Conservation (phyloP, 2,888 invertebrate genomes). For the Chorisops tibialis region DNA sequence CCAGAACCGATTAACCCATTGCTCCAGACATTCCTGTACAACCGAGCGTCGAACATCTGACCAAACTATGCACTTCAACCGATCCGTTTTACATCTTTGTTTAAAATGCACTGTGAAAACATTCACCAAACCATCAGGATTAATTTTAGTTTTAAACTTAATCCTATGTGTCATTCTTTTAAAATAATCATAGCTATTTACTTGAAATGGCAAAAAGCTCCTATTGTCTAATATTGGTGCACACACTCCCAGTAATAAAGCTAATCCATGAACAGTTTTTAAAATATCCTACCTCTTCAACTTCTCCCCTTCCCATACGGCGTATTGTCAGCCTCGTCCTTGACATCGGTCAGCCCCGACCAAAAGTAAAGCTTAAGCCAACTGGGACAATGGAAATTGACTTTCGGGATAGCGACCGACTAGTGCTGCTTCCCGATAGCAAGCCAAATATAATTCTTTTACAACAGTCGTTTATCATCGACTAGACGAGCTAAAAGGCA, state of each 20-base stretch:
- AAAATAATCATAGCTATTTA: too few relatives aligned
- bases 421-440: constrained; percentile 71
- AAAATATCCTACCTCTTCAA: too few relatives aligned
- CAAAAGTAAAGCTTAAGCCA: constrained; percentile 71
- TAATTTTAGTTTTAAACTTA: too few relatives aligned
- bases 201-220: too few relatives aligned
- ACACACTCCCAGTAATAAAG: too few relatives aligned
- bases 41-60: constrained; percentile 48
- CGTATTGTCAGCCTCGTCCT: constrained; percentile 81
- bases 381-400: constrained; percentile 65
- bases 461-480: constrained; percentile 56
- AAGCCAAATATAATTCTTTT: constrained; percentile 71
- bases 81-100: constrained; percentile 50
- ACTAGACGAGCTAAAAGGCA: constrained; percentile 69
- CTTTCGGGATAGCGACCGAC: constrained; percentile 66
- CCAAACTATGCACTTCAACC: constrained; percentile 39
- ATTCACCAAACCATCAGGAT: too few relatives aligned
- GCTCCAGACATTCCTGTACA: constrained; percentile 46
- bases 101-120: too few relatives aligned
- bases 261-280: too few relatives aligned
- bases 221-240: too few relatives aligned
- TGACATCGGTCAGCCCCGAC: constrained; percentile 79
- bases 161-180: too few relatives aligned
- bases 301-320: too few relatives aligned
- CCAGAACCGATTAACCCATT: constrained; percentile 47